Percentiles rank a stretch among this genome's conserved stretches.
These are phyloP conservation scores for Prunella fulvescens DNA, from an alignment of 2,113 vertebrate species.

Conservation along the genomic window DNA sequence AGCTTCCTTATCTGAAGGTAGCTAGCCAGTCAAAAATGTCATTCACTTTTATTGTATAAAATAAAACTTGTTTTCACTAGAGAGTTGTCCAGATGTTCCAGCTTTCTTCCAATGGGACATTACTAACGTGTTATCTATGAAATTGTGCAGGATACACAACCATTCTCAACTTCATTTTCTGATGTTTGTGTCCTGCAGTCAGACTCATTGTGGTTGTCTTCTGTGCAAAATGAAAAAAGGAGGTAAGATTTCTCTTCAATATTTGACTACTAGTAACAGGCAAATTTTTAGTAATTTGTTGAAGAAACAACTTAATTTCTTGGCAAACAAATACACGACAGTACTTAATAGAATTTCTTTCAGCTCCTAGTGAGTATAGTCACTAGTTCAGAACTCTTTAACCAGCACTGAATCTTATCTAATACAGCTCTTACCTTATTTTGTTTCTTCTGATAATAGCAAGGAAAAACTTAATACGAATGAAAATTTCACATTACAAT, in stretches of 20 bases:
- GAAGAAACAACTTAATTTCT: slow-evolving; percentile 23
- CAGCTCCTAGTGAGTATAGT: slow-evolving; percentile 28
- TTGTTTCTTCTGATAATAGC: slow-evolving; percentile 26
- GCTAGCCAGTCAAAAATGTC: not conserved
- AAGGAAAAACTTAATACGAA: not conserved
- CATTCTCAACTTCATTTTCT: not conserved
- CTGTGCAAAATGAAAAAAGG: not conserved
- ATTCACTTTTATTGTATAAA: not conserved
- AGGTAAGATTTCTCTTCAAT: not conserved
- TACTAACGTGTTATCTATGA: not conserved
- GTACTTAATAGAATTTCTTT: slow-evolving; percentile 31
- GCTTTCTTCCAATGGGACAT: not conserved
- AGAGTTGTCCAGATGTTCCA: not conserved
- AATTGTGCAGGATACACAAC: not conserved
- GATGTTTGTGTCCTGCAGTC: not conserved
- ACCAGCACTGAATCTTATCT: slow-evolving; percentile 46
- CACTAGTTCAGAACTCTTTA: slow-evolving; percentile 33
- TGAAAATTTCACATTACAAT: slow-evolving; percentile 28
- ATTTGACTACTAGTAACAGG: not conserved
- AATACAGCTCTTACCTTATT: slow-evolving; percentile 47
- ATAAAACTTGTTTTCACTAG: not conserved
- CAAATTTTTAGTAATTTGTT: slow-evolving; percentile 26
- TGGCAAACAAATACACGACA: slow-evolving; percentile 31
- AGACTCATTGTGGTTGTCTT: not conserved
- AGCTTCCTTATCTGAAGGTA: not conserved